These are phyloP conservation scores for Jacana jacana DNA, from an alignment of 2,113 vertebrate genomes.

Conservation along the genomic window DNA sequence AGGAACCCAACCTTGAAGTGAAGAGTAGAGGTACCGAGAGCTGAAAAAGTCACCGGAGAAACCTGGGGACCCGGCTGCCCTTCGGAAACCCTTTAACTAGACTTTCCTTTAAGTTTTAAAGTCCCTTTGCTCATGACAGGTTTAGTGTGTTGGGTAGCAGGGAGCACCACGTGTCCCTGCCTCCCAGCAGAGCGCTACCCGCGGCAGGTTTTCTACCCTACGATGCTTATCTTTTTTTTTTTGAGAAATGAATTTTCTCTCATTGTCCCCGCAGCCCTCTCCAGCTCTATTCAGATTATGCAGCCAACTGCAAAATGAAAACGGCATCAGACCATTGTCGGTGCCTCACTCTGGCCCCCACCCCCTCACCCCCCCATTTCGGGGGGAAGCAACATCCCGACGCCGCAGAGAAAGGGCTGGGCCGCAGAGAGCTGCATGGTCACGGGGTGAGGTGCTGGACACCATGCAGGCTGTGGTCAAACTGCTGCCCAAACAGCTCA, in stretches of 20 bases:
- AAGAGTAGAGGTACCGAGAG: not conserved
- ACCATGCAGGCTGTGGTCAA: not conserved
- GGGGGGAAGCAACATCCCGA: not conserved
- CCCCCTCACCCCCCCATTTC: not conserved
- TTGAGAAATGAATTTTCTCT: not conserved
- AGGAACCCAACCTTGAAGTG: not conserved
- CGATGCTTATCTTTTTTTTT: not conserved
- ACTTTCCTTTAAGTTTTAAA: not conserved
- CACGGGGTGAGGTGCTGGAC: fast-evolving
- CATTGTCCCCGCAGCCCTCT: not conserved
- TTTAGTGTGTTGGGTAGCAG: not conserved
- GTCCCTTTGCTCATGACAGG: not conserved
- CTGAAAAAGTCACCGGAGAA: not conserved
- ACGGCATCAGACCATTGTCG: not conserved
- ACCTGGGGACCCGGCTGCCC: not conserved
- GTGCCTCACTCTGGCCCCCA: not conserved
- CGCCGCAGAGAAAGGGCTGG: not conserved
- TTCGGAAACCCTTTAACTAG: not conserved
- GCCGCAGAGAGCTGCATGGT: fast-evolving
- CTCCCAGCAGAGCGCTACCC: not conserved
- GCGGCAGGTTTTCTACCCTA: not conserved
- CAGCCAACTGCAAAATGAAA: conserved; percentile 52
- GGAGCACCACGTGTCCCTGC: not conserved
- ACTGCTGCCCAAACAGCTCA: not conserved
- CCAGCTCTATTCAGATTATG: conserved; percentile 36